Base-by-base conservation (phyloP, 1,140 invertebrate species). In the Euborellia annulipes region DNA sequence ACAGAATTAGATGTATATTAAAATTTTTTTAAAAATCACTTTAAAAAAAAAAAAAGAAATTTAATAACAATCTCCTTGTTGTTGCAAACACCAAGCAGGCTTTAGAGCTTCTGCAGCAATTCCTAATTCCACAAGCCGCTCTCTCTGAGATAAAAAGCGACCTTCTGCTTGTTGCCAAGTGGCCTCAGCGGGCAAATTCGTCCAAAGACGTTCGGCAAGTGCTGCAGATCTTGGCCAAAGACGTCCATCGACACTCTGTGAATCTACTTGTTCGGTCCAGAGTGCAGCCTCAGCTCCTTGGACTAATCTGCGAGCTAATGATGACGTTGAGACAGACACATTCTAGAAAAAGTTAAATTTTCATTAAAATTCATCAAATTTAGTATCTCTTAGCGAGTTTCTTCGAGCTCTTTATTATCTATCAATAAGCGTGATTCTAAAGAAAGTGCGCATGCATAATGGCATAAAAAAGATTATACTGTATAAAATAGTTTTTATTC, bases 151-250 rank as follows among this genome's bases (percentile, higher is more conserved):
- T 36, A 75, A 69, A 27, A 84, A 60, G 43, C 81, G 66, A 8
- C 32, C 38, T 40, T 63, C 61, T 17, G 61, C 59, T 1, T 40
- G 32, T 27, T 43, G n/a, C 62, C 59, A 64, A 23, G 50, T 20
- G 8, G 19, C 36, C 20, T 14, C 42, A 22, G n/a, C n/a, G 13
- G 19, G 22, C 0, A 79, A 78, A 53, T 85, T 75, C 2, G 75
- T 64, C 85, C 85, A 90, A 1, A 87, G 63, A 6, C 82, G 66
- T 66, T 90, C 85, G 1, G 80, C 85, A 51, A 88, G 58, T 1
- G 85, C 85, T 34, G 83, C 78, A 1, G 76, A 72, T 47, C 84
- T 66, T 2, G 85, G 85, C 84, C 83, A 88, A 42, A 85, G 62
- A 45, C 79, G 71, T 16, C 64, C 65, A 57, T 85, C 81, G 18